Conservation (phyloP, 2,888 invertebrate species). For the Sabatieria punctata region DNA sequence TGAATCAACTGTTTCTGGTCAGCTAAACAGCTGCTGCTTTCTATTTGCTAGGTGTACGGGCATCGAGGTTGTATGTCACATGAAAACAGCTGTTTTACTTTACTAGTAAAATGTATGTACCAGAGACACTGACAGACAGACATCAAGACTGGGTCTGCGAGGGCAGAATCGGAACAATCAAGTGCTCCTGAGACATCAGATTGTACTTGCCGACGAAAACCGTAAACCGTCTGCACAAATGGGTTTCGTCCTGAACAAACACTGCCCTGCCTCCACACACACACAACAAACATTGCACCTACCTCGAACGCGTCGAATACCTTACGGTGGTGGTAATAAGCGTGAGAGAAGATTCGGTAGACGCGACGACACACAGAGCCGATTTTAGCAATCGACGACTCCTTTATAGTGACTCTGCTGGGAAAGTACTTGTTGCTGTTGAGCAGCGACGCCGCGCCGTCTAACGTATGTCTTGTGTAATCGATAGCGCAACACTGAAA, state of each 20-base stretch:
- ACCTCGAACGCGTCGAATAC: slow-evolving; percentile 94
- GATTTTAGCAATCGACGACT: slow-evolving; percentile 91
- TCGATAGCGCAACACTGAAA: slow-evolving; percentile 84
- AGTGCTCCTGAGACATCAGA: slow-evolving; percentile 91
- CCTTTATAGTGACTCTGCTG: slow-evolving; percentile 95
- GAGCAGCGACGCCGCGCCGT: slow-evolving; percentile 91
- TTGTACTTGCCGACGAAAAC: slow-evolving; percentile 95
- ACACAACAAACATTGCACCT: no score
- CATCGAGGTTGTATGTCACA: no score
- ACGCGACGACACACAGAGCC: slow-evolving; percentile 96
- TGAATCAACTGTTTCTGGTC: no score
- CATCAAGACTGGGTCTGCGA: no score
- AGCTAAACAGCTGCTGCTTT: no score
- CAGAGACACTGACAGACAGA: no score
- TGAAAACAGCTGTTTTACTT: no score
- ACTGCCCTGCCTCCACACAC: no score
- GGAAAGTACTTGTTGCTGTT: slow-evolving; percentile 99
- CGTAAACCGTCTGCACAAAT: slow-evolving; percentile 81
- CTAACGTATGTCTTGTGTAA: slow-evolving; percentile 92
- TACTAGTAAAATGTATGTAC: no score
- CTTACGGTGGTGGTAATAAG: slow-evolving; percentile 89
- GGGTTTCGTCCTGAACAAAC: slow-evolving; percentile 56
- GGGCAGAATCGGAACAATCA: slow-evolving; percentile 94
- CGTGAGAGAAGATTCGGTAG: slow-evolving; percentile 97
- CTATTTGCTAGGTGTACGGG: no score